Evolutionary conservation across 2,888 invertebrate species (phyloP).

Genomic region (Sminthurides aquaticus): DNA sequence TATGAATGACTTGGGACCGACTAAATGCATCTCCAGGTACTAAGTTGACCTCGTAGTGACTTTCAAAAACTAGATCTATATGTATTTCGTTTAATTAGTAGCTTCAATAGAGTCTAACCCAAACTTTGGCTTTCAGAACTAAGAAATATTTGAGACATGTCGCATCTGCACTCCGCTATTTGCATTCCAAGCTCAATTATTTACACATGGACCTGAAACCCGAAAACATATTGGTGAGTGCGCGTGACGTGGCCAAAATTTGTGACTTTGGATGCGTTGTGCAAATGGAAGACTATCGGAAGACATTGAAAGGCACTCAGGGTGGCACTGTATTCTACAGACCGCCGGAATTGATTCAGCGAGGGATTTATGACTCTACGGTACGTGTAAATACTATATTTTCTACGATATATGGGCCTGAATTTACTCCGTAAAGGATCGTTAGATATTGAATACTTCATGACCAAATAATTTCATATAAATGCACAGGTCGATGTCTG

Average conservation of each 20-base stretch:
- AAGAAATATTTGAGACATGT: constrained; percentile 5
- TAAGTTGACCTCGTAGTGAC: no score
- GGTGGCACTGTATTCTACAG: constrained; percentile 12
- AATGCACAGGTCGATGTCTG: constrained; percentile 5
- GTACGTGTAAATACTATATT: constrained; percentile 10
- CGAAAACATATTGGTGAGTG: constrained; percentile 11
- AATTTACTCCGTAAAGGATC: no score
- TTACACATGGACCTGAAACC: constrained; percentile 20
- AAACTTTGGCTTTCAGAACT: no score
- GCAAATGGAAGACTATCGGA: constrained; percentile 7
- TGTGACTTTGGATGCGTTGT: constrained; percentile 18
- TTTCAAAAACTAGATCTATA: no score
- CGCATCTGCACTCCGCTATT: not conserved
- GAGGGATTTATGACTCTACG: constrained; percentile 14
- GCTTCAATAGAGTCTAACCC: no score
- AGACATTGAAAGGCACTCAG: not conserved
- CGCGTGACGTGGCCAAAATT: constrained; percentile 7
- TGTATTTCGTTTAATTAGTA: no score
- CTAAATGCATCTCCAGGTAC: not conserved
- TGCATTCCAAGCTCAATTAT: constrained; percentile 4
- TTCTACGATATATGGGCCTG: no score
- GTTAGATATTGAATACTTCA: no score
- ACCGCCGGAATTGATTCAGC: constrained; percentile 11
- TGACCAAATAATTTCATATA: no score
- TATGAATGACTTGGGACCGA: constrained; percentile 2